Evolutionary conservation across 2,888 invertebrate species (phyloP), one percentile per base, ranked within the genome.

Genomic region (Salticus scenicus): DNA sequence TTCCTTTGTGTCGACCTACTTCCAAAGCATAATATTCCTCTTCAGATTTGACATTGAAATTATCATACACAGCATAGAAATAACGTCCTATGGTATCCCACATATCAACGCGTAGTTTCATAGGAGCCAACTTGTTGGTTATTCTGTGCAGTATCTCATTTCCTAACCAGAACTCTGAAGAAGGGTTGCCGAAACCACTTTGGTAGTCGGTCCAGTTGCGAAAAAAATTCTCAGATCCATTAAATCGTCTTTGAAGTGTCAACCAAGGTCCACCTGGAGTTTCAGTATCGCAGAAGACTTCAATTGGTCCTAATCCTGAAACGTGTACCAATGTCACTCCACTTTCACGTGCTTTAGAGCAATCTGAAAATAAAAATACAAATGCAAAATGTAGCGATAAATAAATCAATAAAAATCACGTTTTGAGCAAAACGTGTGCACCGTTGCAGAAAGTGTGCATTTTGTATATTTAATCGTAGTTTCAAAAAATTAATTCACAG

Each of bases 1-100:
- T 97, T 0, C 98, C 97, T 24, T 92, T 93, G 90, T 95, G 97
- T 0, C 95, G 95, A 51, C 93, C 92, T 0, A 97, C 94, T 97
- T 70, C 94, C 93, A 90, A 88, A 14, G 88, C 84, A 82, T 89
- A 90, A 30, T 66, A 75, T n/a, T 89, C 89, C 2, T 87, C 76
- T 85, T 90, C 90, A 14, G 83, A 76, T 14, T 79, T 89, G n/a
- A 90, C 88, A 0, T 71, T 28, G 81, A 91, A 91, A 31, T 77
- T 79, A 17, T 89, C 88, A 88, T 91, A 91, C 69, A 91, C 90
- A 0, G 97, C 97, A 80, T 93, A 93, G 94, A 95, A 96, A 87
- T 92, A 92, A 87, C 94, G 94, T 2, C 96, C 96, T 89, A 96
- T 95, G 90, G 96, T 96, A 90, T 97, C 97, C 88, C 94, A 94